Evolutionary conservation across 2,888 invertebrate species (phyloP), one percentile per base, ranked within the genome.

Genomic region (Cloeon dipterum): DNA sequence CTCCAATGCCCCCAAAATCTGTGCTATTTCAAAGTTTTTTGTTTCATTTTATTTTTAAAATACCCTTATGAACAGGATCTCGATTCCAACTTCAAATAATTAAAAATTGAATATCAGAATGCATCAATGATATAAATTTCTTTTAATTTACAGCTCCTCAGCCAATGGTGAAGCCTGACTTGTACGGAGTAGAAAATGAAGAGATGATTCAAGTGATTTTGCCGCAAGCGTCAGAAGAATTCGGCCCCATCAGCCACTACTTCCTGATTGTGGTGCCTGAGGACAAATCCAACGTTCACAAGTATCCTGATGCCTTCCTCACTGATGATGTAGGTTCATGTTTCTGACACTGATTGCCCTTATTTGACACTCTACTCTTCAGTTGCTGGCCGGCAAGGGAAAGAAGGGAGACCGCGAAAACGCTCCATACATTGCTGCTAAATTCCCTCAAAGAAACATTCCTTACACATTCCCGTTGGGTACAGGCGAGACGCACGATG

Each of bases 211-310:
- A 33, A 18, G 50, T 57, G 16, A 52, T 53, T 39, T 43, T 57
- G 19, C 56, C 54, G 5, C 55, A 55, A 41, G 64, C 68, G 0
- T 61, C 62, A 0, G 66, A 66, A 47, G 63, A 63, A 44, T 62
- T 63, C 46, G 67, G 68, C 3, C 62, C 61, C 1, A 61, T 68
- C 34, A 58, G 58, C 37, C 61, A 66, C 46, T 68, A 68, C 46
- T 62, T 59, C 49, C 49, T 68, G 21, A 55, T 66, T 20, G 65
- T 67, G 2, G 61, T 68, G 3, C 66, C 65, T 2, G 52, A 53
- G n/a, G 50, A 52, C 32, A 48, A 49, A 29, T 46, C 46, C 29
- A 45, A 45, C 35, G 32, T 42, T 7, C 45, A 44, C 14, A 55
- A 53, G 41, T 46, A 51, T 35, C 56, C 60, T 7, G 53, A 56